Evolutionary conservation across 2,888 invertebrate species (phyloP).

Genomic region (Ormyrus nitidulus): DNA sequence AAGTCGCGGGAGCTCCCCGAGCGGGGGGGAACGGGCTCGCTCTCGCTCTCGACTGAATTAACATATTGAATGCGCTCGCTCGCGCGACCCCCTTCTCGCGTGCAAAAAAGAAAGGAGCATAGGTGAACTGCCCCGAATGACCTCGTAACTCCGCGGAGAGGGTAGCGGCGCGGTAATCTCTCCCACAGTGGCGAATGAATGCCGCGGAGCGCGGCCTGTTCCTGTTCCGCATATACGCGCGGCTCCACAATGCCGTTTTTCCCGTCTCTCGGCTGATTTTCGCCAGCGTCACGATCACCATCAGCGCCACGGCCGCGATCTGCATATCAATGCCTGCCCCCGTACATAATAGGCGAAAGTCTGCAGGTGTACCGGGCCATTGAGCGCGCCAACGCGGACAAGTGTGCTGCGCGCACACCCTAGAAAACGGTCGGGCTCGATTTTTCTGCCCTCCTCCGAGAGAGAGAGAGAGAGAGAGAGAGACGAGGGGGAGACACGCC

Average conservation of each 20-base stretch:
- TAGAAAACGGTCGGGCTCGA: constrained; percentile 72
- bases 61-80: constrained; percentile 47
- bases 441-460: constrained; percentile 62
- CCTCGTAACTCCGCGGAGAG: constrained; percentile 46
- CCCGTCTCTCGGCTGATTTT: constrained; percentile 26
- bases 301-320: constrained; percentile 19
- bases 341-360: constrained; percentile 57
- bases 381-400: constrained; percentile 69
- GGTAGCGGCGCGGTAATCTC: constrained; percentile 47
- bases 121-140: constrained; percentile 48
- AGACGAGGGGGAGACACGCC: constrained; percentile 11
- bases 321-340: constrained; percentile 51
- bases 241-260: constrained; percentile 17
- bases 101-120: constrained; percentile 7
- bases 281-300: constrained; percentile 7
- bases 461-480: constrained; percentile 46
- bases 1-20: constrained; percentile 36
- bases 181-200: constrained; percentile 53
- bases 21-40: background rate
- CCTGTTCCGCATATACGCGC: constrained; percentile 37
- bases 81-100: constrained; percentile 28
- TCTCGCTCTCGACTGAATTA: constrained; percentile 49
- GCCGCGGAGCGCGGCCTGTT: constrained; percentile 14
- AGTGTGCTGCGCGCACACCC: constrained; percentile 66
- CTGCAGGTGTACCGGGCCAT: constrained; percentile 73